Evolutionary conservation across 2,113 vertebrate species (phyloP), one percentile per base, ranked within the genome.

Genomic region (Bos javanicus): DNA sequence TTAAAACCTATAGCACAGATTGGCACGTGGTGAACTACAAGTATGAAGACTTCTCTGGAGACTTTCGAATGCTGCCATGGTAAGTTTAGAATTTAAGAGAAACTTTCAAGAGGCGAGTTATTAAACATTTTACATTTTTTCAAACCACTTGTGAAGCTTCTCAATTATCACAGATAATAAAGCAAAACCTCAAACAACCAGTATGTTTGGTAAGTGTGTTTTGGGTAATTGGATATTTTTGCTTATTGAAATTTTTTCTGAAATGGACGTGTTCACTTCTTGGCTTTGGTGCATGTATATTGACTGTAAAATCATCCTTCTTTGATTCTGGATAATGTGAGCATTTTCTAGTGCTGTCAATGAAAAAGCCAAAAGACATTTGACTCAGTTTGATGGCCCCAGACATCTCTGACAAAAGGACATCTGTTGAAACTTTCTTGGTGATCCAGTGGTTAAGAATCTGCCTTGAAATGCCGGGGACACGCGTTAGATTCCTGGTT

Each of bases 11-110:
- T 98, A 99, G 99, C 99, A 99, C 99, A 6, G 99, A 99, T 98
- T 99, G 99, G 99, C 99, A 99, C 0, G 99, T 99, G 56, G 99
- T 99, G 96, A 99, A 99, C 99, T 99, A 99, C 99, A 99, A 99
- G 96, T 99, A 99, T 59, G 99, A 99, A 97, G 99, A 99, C 62
- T 99, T 99, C 98, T 99, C 99, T 0, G 99, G 99, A 25, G 99
- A 99, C 98, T 99, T 99, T 98, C 99, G 99, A 97, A 99, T 99
- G 98, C 98, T 99, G 98, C 99, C 99, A 0, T 99, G 99, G 99
- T 99, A 99, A 99, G 99, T 94, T 88, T 80, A 56, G 54, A 90
- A 91, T 91, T 96, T 36, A 89, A 52, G 59, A 36, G 33, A 95
- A 97, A 21, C 43, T 59, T 43, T 87, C 33, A 90, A 28, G 25